Evolutionary conservation across 1,140 invertebrate genomes (phyloP).

Genomic region (Pinna nobilis): DNA sequence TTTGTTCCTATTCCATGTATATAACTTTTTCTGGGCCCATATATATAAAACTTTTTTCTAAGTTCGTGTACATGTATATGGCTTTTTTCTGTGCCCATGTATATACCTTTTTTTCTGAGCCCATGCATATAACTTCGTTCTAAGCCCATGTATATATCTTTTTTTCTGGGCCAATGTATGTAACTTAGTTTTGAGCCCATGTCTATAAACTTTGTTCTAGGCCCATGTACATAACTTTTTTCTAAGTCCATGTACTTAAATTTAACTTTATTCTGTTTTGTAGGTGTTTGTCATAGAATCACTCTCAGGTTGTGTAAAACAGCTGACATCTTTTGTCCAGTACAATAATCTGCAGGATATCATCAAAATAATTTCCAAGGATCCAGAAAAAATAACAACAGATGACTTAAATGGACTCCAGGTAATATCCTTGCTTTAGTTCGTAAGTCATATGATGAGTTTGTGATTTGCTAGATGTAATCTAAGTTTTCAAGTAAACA

Average conservation of each 20-base stretch:
- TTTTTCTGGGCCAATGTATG: no score
- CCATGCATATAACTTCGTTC: no score
- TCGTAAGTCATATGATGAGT: no score
- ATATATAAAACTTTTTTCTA: not conserved
- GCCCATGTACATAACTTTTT: not conserved
- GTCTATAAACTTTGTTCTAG: no score
- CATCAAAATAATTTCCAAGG: slow-evolving; percentile 68
- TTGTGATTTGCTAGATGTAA: no score
- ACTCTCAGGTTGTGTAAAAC: slow-evolving; percentile 60
- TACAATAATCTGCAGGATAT: slow-evolving; percentile 64
- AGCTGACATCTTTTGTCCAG: slow-evolving; percentile 65
- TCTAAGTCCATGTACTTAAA: not conserved
- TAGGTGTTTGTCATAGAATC: slow-evolving; percentile 80
- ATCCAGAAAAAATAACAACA: slow-evolving; percentile 56
- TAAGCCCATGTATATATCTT: no score
- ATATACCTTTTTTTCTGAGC: no score
- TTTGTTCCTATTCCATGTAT: not conserved
- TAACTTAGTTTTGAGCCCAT: not conserved
- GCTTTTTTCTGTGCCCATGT: no score
- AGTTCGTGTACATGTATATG: no score
- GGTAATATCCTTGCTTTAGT: slow-evolving; percentile 45
- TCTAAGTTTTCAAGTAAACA: no score
- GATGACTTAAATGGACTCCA: slow-evolving; percentile 60
- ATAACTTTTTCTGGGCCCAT: no score
- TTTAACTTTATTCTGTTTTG: slow-evolving; percentile 53